These are phyloP conservation scores for silkworm (Bombyx mori) DNA, from an alignment of 1,140 invertebrate species.

Conservation along the genomic window DNA sequence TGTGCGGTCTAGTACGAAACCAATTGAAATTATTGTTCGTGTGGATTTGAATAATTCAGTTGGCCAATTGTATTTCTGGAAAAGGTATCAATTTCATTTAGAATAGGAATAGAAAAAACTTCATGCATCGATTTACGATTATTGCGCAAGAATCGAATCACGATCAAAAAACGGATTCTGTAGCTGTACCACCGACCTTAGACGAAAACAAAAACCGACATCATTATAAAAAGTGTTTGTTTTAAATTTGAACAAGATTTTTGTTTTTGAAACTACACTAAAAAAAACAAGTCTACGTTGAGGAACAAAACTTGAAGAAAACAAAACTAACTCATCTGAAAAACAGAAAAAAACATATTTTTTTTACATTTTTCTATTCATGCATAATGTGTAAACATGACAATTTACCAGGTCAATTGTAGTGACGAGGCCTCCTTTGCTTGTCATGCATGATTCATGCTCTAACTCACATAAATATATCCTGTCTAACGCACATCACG, in stretches of 20 bases:
- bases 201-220: too few relatives aligned
- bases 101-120: too few relatives aligned
- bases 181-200: too few relatives aligned
- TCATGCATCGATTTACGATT: too few relatives aligned
- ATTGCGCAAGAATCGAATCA: too few relatives aligned
- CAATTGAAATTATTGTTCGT: slow-evolving; percentile 4
- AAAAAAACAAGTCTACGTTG: neutral
- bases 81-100: too few relatives aligned
- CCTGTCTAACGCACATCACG: slow-evolving; percentile 3
- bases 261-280: neutral
- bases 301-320: neutral
- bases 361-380: neutral
- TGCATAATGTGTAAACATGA: neutral
- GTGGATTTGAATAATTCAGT: too few relatives aligned
- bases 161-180: too few relatives aligned
- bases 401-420: slow-evolving; percentile 14
- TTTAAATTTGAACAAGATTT: too few relatives aligned
- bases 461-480: slow-evolving; percentile 1
- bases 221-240: too few relatives aligned
- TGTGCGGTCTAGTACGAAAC: slow-evolving; percentile 7
- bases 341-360: neutral
- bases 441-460: slow-evolving; percentile 45
- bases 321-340: neutral
- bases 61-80: too few relatives aligned
- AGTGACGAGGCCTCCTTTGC: slow-evolving; percentile 28